Evolutionary conservation across 2,888 invertebrate species (phyloP).

Genomic region (Acanthosepion pharaonis): DNA sequence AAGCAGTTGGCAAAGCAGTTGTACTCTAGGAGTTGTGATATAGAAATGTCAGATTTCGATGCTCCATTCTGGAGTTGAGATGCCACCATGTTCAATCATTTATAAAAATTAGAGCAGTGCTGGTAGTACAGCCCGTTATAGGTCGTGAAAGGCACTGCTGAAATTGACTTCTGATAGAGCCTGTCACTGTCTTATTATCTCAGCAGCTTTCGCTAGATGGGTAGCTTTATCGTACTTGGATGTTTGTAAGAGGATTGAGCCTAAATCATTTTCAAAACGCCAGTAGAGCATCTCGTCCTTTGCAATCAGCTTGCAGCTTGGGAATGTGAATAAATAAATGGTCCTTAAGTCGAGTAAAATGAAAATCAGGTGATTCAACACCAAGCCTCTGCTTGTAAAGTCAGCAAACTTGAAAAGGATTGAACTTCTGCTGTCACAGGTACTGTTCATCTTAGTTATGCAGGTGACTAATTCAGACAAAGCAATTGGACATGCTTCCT

Average conservation of each 20-base stretch:
- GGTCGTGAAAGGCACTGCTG: neutral
- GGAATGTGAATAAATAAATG: constrained; percentile 34
- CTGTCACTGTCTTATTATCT: constrained; percentile 1
- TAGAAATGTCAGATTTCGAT: neutral
- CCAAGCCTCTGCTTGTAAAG: constrained; percentile 40
- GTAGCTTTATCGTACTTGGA: constrained; percentile 45
- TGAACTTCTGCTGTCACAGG: neutral
- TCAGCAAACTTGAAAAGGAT: constrained; percentile 37
- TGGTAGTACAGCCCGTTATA: neutral
- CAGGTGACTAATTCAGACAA: neutral
- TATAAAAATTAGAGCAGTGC: neutral
- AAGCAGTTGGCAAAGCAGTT: neutral
- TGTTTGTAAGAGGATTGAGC: constrained; percentile 47
- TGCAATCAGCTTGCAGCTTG: constrained; percentile 43
- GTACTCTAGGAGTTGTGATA: neutral
- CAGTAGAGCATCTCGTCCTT: constrained; percentile 47
- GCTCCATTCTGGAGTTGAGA: neutral
- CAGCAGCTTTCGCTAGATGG: constrained; percentile 48
- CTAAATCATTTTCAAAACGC: constrained; percentile 39
- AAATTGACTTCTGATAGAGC: neutral
- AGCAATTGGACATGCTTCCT: neutral
- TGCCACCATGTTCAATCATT: neutral
- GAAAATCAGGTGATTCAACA: constrained; percentile 39
- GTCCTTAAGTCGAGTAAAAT: neutral
- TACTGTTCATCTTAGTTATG: neutral